These are phyloP conservation scores for Penaeus indicus DNA, from an alignment of 1,140 invertebrate genomes.

Conservation along the genomic window DNA sequence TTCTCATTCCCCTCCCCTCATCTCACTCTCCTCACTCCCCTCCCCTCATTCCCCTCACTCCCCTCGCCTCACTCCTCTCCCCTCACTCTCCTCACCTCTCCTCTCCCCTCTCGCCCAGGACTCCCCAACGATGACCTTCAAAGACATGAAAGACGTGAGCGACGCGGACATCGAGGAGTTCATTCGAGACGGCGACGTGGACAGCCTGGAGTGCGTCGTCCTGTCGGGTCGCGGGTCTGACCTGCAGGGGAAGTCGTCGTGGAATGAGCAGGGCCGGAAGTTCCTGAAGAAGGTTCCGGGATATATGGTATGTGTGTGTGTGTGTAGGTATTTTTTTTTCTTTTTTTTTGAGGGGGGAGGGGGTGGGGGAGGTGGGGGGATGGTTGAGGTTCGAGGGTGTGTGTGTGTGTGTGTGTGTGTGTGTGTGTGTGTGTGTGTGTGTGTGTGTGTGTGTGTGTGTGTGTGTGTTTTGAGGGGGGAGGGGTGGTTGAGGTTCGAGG, in stretches of 20 bases:
- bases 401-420: too few relatives aligned
- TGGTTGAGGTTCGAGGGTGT: too few relatives aligned
- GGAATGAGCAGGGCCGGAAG: slow-evolving; percentile 70
- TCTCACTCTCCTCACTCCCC: neutral
- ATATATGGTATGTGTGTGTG: slow-evolving; percentile 64
- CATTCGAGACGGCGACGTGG: slow-evolving; percentile 70
- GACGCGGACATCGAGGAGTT: slow-evolving; percentile 66
- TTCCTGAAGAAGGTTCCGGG: slow-evolving; percentile 67
- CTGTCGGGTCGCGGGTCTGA: slow-evolving; percentile 72
- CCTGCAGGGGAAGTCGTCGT: slow-evolving; percentile 71
- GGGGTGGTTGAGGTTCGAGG: too few relatives aligned
- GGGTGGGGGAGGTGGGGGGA: too few relatives aligned
- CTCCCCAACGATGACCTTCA: neutral
- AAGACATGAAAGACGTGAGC: slow-evolving; percentile 57
- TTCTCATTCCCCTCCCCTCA: neutral
- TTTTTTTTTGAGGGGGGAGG: too few relatives aligned
- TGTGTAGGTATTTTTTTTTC: neutral
- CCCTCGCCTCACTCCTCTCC: neutral
- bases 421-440: too few relatives aligned
- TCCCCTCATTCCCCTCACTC: neutral
- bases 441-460: too few relatives aligned
- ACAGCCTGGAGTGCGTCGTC: slow-evolving; percentile 71
- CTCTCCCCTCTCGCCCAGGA: neutral
- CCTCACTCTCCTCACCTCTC: neutral
- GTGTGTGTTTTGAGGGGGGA: too few relatives aligned